These are phyloP conservation scores for Oreortyx pictus DNA, from an alignment of 2,797 vertebrate species.

Conservation along the genomic window DNA sequence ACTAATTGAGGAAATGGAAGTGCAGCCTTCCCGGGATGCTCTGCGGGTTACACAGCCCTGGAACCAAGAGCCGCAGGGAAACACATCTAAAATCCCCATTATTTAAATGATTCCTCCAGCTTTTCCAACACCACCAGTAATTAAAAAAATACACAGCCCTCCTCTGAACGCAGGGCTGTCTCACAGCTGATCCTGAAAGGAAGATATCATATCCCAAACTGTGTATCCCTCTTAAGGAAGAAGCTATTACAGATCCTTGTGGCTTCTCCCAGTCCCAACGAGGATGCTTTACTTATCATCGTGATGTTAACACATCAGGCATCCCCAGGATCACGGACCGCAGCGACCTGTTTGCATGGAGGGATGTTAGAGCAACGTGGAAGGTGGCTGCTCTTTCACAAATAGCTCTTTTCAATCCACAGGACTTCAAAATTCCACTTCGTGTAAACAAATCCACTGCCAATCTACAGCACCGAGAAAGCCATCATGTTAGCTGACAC, in stretches of 20 bases:
- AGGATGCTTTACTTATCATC: background rate
- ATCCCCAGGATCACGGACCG: background rate
- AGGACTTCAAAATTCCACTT: background rate
- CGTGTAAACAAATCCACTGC: constrained; percentile 20
- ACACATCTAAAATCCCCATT: background rate
- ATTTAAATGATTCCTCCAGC: background rate
- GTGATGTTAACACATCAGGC: accelerated
- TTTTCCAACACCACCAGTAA: background rate
- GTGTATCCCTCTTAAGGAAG: background rate
- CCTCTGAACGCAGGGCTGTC: background rate
- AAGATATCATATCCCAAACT: background rate
- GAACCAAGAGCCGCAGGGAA: background rate
- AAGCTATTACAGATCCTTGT: background rate
- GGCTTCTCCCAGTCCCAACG: background rate
- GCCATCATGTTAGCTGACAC: constrained; percentile 23
- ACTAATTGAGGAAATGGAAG: constrained; percentile 30
- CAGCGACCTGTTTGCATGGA: background rate
- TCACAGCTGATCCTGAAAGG: background rate
- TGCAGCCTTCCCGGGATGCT: accelerated
- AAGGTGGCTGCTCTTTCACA: background rate
- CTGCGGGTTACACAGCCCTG: background rate
- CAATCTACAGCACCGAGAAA: background rate
- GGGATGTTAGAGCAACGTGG: accelerated
- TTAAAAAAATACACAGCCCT: background rate
- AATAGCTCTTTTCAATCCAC: background rate